These are phyloP conservation scores for Platorchestia sp. DNA, from an alignment of 1,140 invertebrate genomes.

Conservation along the genomic window DNA sequence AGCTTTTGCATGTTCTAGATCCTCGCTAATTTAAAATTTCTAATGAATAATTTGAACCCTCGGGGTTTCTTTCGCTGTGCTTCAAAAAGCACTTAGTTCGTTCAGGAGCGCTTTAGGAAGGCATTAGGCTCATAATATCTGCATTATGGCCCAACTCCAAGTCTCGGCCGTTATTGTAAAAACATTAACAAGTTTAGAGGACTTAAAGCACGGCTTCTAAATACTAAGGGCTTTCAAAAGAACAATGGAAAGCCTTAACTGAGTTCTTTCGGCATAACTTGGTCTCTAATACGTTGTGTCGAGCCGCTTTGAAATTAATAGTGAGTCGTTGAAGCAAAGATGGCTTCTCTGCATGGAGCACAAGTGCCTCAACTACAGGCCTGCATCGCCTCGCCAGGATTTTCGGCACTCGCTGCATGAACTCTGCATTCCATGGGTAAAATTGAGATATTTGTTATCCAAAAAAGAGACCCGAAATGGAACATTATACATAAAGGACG, in stretches of 20 bases:
- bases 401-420: not conserved
- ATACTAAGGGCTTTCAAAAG: constrained; percentile 30
- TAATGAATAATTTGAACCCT: not conserved
- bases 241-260: constrained; percentile 24
- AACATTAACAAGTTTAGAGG: constrained; percentile 51
- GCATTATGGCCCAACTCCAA: constrained; percentile 42
- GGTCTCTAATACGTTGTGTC: not conserved
- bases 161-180: constrained; percentile 38
- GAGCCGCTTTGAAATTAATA: not conserved
- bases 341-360: not conserved
- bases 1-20: not conserved
- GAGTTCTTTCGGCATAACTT: not conserved
- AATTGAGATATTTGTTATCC: not conserved
- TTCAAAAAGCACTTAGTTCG: constrained; percentile 39
- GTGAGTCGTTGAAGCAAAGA: not conserved
- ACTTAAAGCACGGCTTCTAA: constrained; percentile 44
- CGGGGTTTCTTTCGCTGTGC: constrained; percentile 10
- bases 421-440: not conserved
- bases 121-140: constrained; percentile 51
- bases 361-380: not conserved
- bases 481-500: not conserved
- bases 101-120: constrained; percentile 8
- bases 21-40: not conserved
- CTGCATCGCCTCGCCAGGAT: not conserved
- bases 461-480: not conserved